Conservation (phyloP, 2,888 invertebrate species). For the Cylloceria caligata region DNA sequence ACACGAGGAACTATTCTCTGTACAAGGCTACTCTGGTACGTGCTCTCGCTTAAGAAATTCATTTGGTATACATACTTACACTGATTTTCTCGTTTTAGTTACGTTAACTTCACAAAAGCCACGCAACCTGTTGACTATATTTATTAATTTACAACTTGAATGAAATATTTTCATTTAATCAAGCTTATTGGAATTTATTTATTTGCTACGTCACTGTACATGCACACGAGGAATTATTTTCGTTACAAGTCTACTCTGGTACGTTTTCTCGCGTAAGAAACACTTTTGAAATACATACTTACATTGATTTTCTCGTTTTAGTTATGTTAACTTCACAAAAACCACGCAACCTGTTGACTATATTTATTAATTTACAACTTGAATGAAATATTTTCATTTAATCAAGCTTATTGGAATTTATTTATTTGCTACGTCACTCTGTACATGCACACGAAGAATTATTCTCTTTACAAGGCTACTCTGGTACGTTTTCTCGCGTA, state of each 20-base stretch:
- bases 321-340: background rate
- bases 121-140: background rate
- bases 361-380: background rate
- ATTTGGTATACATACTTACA: background rate
- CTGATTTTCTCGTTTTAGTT: background rate
- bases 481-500: background rate
- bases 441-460: slow-evolving; percentile 5
- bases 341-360: background rate
- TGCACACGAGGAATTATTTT: slow-evolving; percentile 8
- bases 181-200: too few relatives aligned
- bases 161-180: background rate
- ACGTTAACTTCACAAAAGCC: background rate
- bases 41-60: slow-evolving; percentile 9
- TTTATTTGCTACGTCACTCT: slow-evolving; percentile 29
- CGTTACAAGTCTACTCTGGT: background rate
- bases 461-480: background rate
- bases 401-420: too few relatives aligned
- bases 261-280: slow-evolving; percentile 2
- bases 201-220: slow-evolving; percentile 16
- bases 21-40: background rate
- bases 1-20: slow-evolving; percentile 6
- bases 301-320: background rate
- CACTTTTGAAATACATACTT: background rate
- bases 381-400: background rate
- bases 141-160: background rate